A percentile compares a stretch with the other conserved stretches of the same genome.
These are phyloP conservation scores for Vireo altiloquus DNA, from an alignment of 2,113 vertebrate species.

Conservation along the genomic window DNA sequence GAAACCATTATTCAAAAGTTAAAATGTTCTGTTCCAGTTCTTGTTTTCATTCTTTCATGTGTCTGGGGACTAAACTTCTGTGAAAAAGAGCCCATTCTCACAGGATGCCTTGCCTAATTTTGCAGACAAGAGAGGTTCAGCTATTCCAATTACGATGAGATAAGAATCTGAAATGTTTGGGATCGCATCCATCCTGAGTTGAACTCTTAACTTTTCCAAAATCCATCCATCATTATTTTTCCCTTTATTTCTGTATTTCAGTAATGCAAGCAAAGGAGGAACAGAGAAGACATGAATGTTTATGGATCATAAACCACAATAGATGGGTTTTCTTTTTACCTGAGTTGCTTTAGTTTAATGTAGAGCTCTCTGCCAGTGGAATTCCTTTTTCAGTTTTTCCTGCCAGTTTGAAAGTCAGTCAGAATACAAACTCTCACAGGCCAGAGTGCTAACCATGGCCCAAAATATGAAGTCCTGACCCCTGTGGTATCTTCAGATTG, in stretches of 20 bases:
- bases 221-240: constrained; percentile 34
- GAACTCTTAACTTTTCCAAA: constrained; percentile 45
- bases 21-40: constrained; percentile 52
- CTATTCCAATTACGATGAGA: constrained; percentile 56
- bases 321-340: constrained; percentile 7
- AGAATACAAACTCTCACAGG: background rate
- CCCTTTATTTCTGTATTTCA: background rate
- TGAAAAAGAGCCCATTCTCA: constrained; percentile 65
- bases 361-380: background rate
- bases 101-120: constrained; percentile 56
- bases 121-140: constrained; percentile 51
- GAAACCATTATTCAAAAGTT: constrained; percentile 46
- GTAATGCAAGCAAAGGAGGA: background rate
- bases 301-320: background rate
- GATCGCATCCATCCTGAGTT: constrained; percentile 26
- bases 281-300: background rate
- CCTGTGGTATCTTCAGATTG: background rate
- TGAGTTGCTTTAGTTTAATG: background rate
- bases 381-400: background rate
- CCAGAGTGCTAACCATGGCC: background rate
- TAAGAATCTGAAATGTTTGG: constrained; percentile 56
- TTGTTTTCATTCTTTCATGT: constrained; percentile 55
- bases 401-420: background rate
- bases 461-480: background rate
- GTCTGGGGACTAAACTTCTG: constrained; percentile 42